Conservation (phyloP, 2,797 vertebrate species). For the Podarcis siculus region DNA sequence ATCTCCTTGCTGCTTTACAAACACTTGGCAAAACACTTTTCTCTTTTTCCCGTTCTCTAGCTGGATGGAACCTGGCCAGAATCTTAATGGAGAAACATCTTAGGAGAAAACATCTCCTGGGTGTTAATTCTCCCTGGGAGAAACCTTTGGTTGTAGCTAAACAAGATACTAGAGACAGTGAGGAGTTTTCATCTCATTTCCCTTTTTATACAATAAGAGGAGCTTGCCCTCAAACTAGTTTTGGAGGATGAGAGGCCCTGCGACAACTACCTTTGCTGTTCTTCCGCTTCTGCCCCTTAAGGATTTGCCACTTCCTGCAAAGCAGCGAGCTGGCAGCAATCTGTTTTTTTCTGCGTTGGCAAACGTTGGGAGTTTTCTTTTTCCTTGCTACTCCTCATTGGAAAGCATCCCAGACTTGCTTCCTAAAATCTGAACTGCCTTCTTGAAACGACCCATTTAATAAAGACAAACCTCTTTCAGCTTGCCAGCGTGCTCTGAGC, state of each 20-base stretch:
- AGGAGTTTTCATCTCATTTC: neutral
- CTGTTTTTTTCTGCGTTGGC: constrained; percentile 51
- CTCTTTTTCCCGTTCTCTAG: neutral
- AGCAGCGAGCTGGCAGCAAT: constrained; percentile 36
- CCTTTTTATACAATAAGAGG: neutral
- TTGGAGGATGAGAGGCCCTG: constrained; percentile 4
- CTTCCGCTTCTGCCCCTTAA: constrained; percentile 39
- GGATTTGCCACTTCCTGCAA: constrained; percentile 19
- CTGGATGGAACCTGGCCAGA: neutral
- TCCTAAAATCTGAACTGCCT: constrained; percentile 37
- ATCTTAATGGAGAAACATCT: neutral
- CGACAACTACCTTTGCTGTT: constrained; percentile 30
- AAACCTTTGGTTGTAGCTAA: neutral
- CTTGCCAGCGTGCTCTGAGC: constrained; percentile 12
- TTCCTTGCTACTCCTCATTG: constrained; percentile 26
- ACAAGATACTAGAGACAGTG: neutral
- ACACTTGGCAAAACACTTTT: neutral
- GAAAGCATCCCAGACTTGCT: constrained; percentile 18
- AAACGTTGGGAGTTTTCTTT: constrained; percentile 34
- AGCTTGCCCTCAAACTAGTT: neutral
- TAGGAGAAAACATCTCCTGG: neutral
- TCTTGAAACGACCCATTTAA: constrained; percentile 18
- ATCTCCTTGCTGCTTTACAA: neutral
- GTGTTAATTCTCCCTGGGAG: neutral
- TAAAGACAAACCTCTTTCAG: constrained; percentile 37